Evolutionary conservation across 2,113 vertebrate species (phyloP).

Genomic region (Sinosuthora webbiana): DNA sequence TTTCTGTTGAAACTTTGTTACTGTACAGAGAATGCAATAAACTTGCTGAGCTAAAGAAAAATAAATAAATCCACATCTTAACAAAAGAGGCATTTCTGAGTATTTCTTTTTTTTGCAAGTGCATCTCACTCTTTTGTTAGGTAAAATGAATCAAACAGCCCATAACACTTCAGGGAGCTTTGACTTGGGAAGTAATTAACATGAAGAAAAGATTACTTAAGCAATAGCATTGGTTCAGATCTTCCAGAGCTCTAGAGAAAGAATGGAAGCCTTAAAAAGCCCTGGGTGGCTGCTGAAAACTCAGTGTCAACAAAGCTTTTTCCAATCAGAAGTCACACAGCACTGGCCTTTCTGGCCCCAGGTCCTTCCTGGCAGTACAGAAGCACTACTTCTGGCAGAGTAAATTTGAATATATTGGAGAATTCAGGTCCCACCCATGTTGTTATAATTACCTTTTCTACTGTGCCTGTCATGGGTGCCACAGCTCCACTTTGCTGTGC

Average conservation of each 20-base stretch:
- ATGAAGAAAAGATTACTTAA: background rate
- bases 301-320: background rate
- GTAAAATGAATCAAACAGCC: background rate
- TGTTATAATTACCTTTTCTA: constrained; percentile 87
- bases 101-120: background rate
- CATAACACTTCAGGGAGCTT: background rate
- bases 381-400: background rate
- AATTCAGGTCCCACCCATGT: background rate
- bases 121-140: background rate
- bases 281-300: background rate
- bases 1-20: background rate
- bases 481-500: constrained; percentile 78
- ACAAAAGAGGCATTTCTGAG: background rate
- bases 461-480: constrained; percentile 95
- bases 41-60: background rate
- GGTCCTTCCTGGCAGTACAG: background rate
- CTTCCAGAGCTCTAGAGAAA: background rate
- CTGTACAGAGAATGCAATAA: background rate
- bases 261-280: background rate
- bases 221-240: background rate
- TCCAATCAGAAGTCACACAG: background rate
- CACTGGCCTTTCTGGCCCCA: background rate
- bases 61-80: background rate
- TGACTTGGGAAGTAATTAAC: background rate
- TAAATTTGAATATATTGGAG: background rate